Evolutionary conservation across 53 echinoderm and acorn worm genomes (phyloP).

Genomic region (Holothuria scabra): DNA sequence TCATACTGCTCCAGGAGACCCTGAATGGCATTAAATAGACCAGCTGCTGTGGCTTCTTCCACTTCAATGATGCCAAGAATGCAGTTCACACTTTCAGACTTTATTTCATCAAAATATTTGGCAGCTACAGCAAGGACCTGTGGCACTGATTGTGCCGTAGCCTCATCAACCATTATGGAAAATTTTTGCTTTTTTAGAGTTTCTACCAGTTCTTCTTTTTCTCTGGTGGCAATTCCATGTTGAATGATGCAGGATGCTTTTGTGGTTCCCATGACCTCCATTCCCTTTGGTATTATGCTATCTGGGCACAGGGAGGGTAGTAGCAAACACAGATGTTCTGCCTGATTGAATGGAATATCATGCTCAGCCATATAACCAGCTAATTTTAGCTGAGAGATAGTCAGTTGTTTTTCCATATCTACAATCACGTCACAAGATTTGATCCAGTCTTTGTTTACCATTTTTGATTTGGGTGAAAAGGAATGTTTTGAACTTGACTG

Average conservation of each 20-base stretch:
- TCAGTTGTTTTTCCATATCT: background rate
- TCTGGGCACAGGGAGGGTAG: constrained; percentile 25
- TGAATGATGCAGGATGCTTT: background rate
- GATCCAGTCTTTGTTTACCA: background rate
- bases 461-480: background rate
- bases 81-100: constrained; percentile 2
- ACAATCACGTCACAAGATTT: background rate
- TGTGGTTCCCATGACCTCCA: background rate
- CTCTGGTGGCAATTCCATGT: background rate
- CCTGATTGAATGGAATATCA: background rate
- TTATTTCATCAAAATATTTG: constrained; percentile 12
- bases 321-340: background rate
- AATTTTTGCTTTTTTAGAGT: constrained; percentile 22
- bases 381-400: background rate
- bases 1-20: background rate
- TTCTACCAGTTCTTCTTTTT: constrained; percentile 9
- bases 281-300: background rate
- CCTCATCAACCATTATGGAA: constrained; percentile 27
- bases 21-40: background rate
- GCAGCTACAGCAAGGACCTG: constrained; percentile 31
- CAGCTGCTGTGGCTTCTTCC: constrained; percentile 7
- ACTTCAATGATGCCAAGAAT: constrained; percentile 16
- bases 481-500: too few relatives aligned
- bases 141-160: constrained; percentile 1
- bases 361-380: constrained; percentile 22